Evolutionary conservation across 2,888 invertebrate species (phyloP).

Genomic region (Cryptus viduatorius): DNA sequence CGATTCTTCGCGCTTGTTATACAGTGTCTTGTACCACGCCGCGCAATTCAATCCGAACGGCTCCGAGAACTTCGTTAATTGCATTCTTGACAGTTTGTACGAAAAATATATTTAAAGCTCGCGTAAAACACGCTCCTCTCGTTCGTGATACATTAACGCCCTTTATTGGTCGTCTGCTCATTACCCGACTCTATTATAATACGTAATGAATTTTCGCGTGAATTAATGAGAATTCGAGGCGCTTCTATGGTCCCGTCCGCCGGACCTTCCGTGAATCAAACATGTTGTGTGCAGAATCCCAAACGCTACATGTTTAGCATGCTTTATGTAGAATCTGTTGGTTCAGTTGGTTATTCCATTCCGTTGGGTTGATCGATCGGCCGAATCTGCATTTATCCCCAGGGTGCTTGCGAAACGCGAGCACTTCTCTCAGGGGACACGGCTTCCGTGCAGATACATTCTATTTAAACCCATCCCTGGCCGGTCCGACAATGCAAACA

Average conservation of each 20-base stretch:
- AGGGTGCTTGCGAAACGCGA: slow-evolving; percentile 16
- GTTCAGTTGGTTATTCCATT: slow-evolving; percentile 1
- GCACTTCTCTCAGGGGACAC: slow-evolving; percentile 4
- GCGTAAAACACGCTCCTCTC: background rate
- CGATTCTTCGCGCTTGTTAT: background rate
- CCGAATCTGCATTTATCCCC: slow-evolving; percentile 23
- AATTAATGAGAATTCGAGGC: background rate
- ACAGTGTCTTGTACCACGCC: background rate
- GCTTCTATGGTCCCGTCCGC: background rate
- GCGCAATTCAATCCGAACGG: background rate
- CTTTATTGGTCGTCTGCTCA: background rate
- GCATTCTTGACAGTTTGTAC: background rate
- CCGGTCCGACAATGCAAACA: slow-evolving; percentile 5
- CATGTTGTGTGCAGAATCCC: background rate
- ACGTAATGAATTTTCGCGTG: background rate
- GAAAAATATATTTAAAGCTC: background rate
- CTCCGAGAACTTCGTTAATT: background rate
- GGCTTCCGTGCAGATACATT: background rate
- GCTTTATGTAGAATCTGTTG: slow-evolving; percentile 1
- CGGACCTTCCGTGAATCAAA: background rate
- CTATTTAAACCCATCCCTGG: background rate
- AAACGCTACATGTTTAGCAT: background rate
- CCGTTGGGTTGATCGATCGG: slow-evolving; percentile 13
- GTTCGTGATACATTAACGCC: background rate
- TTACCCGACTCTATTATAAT: background rate